A percentile compares a stretch with the other conserved stretches of the same genome.
phyloP scores from a whole-genome alignment of 1,140 invertebrate genomes.

The Penaeus vannamei region DNA sequence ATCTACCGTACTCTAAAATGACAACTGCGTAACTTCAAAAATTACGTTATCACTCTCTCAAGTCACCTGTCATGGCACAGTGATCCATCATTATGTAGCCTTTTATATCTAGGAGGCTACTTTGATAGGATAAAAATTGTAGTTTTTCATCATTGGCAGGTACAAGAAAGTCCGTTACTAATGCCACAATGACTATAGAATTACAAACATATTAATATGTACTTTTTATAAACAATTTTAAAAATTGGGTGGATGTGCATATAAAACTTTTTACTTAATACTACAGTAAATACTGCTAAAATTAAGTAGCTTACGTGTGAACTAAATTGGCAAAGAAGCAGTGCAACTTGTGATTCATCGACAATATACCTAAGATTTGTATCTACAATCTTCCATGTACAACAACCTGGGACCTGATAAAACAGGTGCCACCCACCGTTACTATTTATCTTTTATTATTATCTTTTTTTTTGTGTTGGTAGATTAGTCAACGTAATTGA shows the following conservation, averaged over 20 bases:
- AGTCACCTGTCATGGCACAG: slow-evolving; percentile 52
- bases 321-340: slow-evolving; percentile 56
- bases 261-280: slow-evolving; percentile 30
- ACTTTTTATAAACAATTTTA: slow-evolving; percentile 50
- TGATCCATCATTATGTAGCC: slow-evolving; percentile 46
- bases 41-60: no score
- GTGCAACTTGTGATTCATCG: slow-evolving; percentile 64
- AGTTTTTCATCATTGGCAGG: slow-evolving; percentile 57
- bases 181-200: slow-evolving; percentile 52
- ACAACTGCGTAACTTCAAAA: no score
- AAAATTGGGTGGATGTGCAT: slow-evolving; percentile 53
- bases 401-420: slow-evolving; percentile 37
- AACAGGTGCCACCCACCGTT: slow-evolving; percentile 58
- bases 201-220: slow-evolving; percentile 57
- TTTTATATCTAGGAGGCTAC: slow-evolving; percentile 52
- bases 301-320: slow-evolving; percentile 53
- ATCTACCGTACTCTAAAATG: no score
- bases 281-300: slow-evolving; percentile 4
- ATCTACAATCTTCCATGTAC: slow-evolving; percentile 37
- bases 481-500: slow-evolving; percentile 64
- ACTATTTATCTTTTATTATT: slow-evolving; percentile 47
- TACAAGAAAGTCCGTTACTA: slow-evolving; percentile 48
- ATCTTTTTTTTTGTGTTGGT: slow-evolving; percentile 39
- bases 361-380: slow-evolving; percentile 54
- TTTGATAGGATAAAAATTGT: slow-evolving; percentile 42